Conservation (phyloP, 2,888 invertebrate species). For the Ichneumoninae sp. region DNA sequence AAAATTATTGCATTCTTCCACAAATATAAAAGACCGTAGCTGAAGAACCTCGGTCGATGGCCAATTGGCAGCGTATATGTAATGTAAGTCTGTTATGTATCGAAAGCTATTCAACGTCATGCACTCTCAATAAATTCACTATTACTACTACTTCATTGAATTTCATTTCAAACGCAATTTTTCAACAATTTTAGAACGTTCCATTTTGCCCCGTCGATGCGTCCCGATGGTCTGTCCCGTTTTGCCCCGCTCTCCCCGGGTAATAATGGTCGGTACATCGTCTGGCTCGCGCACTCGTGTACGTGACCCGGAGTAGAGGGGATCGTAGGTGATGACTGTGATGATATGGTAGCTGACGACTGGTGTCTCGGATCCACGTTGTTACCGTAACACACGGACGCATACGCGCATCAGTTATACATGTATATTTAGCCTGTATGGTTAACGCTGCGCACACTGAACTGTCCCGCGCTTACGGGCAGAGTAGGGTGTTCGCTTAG, state of each 20-base stretch:
- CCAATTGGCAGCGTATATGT: too few relatives aligned
- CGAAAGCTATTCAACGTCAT: too few relatives aligned
- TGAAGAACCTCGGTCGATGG: too few relatives aligned
- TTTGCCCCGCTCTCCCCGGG: neutral
- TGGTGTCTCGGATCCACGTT: constrained; percentile 36
- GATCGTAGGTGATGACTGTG: constrained; percentile 42
- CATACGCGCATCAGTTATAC: constrained; percentile 29
- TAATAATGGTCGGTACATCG: constrained; percentile 33
- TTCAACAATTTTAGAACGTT: too few relatives aligned
- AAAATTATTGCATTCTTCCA: too few relatives aligned
- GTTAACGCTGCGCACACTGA: constrained; percentile 12
- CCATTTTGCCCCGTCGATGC: too few relatives aligned
- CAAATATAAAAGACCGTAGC: too few relatives aligned
- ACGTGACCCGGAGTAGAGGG: constrained; percentile 10
- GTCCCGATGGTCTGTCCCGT: too few relatives aligned
- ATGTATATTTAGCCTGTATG: constrained; percentile 15
- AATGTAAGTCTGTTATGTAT: too few relatives aligned
- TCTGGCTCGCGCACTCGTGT: constrained; percentile 12
- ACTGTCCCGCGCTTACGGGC: constrained; percentile 7
- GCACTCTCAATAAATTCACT: too few relatives aligned
- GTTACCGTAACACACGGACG: neutral
- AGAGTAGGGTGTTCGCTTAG: constrained; percentile 69
- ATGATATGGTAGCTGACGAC: constrained; percentile 55
- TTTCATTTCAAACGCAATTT: too few relatives aligned
- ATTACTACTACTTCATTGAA: too few relatives aligned